phyloP scores from a whole-genome alignment of 2,888 invertebrate genomes.

The Pollenia amentaria region DNA sequence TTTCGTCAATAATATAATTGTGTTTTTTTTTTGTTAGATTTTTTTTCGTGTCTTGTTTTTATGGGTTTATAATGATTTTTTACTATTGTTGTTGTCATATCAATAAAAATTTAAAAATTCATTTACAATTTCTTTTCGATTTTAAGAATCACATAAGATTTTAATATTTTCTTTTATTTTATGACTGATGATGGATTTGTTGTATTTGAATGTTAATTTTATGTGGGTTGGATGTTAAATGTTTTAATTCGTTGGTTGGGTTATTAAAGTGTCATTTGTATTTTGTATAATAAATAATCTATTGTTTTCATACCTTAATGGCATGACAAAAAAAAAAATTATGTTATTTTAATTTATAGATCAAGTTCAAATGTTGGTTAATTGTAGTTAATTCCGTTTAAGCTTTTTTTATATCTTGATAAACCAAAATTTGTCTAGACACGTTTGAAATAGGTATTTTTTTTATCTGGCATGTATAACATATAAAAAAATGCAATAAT shows the following conservation, averaged over 20 bases:
- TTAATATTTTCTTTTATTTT: constrained; percentile 31
- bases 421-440: constrained; percentile 20
- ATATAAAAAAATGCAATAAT: constrained; percentile 9
- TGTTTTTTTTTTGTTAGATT: constrained; percentile 11
- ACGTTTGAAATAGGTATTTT: constrained; percentile 17
- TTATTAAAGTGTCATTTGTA: constrained; percentile 42
- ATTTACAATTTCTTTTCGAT: neutral
- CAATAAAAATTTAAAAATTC: constrained; percentile 25
- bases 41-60: neutral
- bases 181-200: constrained; percentile 32
- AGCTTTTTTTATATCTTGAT: neutral
- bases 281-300: constrained; percentile 27
- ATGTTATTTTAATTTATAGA: constrained; percentile 42
- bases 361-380: constrained; percentile 28
- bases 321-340: constrained; percentile 63
- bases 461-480: neutral
- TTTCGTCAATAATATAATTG: constrained; percentile 44
- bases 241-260: neutral
- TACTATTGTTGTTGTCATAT: constrained; percentile 22
- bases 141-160: constrained; percentile 18
- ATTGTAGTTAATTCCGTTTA: neutral
- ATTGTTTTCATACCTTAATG: constrained; percentile 55
- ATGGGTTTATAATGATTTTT: constrained; percentile 41
- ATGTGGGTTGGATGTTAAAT: neutral
- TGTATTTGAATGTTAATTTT: neutral